Conservation (phyloP, 2,888 invertebrate species). For the Limenitis camilla region DNA sequence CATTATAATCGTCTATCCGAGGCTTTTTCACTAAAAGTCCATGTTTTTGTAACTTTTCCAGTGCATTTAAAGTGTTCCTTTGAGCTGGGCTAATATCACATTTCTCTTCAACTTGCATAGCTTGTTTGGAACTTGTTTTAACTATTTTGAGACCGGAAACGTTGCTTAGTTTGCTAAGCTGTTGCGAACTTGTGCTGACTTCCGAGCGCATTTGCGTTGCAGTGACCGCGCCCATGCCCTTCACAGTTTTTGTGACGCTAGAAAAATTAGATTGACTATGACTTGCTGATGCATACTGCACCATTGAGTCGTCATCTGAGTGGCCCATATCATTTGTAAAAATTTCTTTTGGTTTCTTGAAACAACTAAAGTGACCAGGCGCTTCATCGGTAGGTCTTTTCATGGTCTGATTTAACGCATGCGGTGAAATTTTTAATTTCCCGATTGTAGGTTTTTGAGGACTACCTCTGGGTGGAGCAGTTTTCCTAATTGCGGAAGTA, state of each 20-base stretch:
- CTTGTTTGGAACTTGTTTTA: conserved; percentile 51
- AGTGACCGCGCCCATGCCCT: conserved; percentile 46
- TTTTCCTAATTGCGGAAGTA: conserved; percentile 35
- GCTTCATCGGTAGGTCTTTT: conserved; percentile 45
- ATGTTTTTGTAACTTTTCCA: conserved; percentile 61
- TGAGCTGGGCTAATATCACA: conserved; percentile 44
- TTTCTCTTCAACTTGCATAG: conserved; percentile 45
- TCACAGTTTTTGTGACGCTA: conserved; percentile 45
- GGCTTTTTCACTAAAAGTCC: conserved; percentile 65
- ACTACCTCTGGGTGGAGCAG: conserved; percentile 28
- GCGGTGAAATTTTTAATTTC: conserved; percentile 51
- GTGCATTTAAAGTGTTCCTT: conserved; percentile 55
- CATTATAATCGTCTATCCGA: conserved; percentile 45
- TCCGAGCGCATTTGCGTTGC: conserved; percentile 54
- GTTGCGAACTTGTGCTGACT: conserved; percentile 46
- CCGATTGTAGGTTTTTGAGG: conserved; percentile 31
- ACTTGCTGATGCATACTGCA: conserved; percentile 42
- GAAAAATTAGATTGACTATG: conserved; percentile 46
- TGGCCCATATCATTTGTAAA: conserved; percentile 41
- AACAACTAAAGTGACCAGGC: conserved; percentile 53
- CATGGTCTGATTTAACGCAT: conserved; percentile 31
- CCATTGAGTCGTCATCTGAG: conserved; percentile 32
- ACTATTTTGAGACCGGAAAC: conserved; percentile 50
- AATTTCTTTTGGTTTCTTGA: conserved; percentile 62
- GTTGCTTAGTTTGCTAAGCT: conserved; percentile 47